Base-by-base conservation (phyloP, 2,113 vertebrate genomes). In the Datnioides undecimradiatus region DNA sequence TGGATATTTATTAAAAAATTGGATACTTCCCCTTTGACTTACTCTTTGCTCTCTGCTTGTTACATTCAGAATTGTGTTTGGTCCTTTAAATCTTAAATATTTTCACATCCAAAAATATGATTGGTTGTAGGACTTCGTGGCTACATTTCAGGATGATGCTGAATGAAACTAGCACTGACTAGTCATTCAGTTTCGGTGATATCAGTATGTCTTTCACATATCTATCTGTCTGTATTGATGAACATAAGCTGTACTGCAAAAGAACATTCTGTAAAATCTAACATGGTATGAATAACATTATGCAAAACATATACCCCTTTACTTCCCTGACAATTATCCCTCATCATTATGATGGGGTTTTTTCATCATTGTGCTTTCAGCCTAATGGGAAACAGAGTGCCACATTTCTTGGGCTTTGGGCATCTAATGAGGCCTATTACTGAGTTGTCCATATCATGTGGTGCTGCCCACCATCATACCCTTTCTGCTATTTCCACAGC, bases 341-440 rank as follows among this genome's bases (percentile, higher is more conserved):
- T 67, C n/a, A 68, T 85, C 14, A 60, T 73, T 43, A 29, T 43
- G 25, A 19, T 23, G 8, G 7, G 5, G 11, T 73, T 81, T 79
- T 73, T 21, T 54, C 54, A 45, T 86, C 21, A 66, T 54, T 64
- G 46, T 41, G 57, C 71, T 83, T 78, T 76, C 66, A 66, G 64
- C 63, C n/a, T 80, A 78, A 85, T 85, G 79, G 76, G 55, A 68
- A 75, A 83, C 46, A 69, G 76, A 88, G 73, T 81, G 86, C 57
- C 51, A 77, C 51, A 57, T 84, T 86, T 83, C 55, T 57, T 60
- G 55, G 63, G 72, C 73, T 69, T 54, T 64, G 62, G 55, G 54
- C 34, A 79, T 79, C 84, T 84, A 90, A 91, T 86, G 82, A 88
- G 67, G 69, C 67, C 74, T 72, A 80, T 86, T 83, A 84, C 46